Evolutionary conservation across 2,888 invertebrate genomes (phyloP), one percentile per base, ranked within the genome.

Genomic region (Hartigia nigra): DNA sequence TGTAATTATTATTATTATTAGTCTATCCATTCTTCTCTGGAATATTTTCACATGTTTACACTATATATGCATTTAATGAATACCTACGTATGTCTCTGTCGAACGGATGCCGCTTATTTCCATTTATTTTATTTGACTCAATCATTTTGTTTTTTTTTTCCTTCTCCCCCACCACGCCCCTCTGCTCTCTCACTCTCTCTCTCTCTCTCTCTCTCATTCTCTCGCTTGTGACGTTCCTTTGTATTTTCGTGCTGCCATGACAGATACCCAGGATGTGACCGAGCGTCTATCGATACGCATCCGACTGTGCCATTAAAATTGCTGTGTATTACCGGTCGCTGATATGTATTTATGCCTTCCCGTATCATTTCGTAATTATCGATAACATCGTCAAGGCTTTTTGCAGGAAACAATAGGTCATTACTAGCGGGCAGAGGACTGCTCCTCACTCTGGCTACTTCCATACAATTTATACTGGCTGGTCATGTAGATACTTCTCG

Each of bases 351-450:
- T 90, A 89, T 88, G 89, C 88, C 55, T 90, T 90, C 88, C 90
- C 89, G 88, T 91, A 91, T 91, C 91, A 91, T 91, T 91, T 90
- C 87, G 90, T 90, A 91, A 91, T 91, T 91, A 91, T 91, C 91
- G 90, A 91, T 91, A 91, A 90, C 89, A 91, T 90, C 91, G 90
- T 89, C 91, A 89, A 91, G 91, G 91, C 84, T 90, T 90, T 90
- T 90, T 87, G 88, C 88, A 86, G 89, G 88, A 91, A 91, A 91
- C 91, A 91, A 91, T 91, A 88, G 90, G 87, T 91, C 88, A 90
- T 91, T 91, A 91, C 89, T 87, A 85, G 85, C 77, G n/a, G 14
- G 74, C 79, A 70, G 55, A 55, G 55, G 23, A 55, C 23, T 23
- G 39, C 39, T 39, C 39, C 14, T 14, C 39, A 2, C 39, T 14